Evolutionary conservation across 2,888 invertebrate genomes (phyloP).

Genomic region (Caenorhabditis sp.): DNA sequence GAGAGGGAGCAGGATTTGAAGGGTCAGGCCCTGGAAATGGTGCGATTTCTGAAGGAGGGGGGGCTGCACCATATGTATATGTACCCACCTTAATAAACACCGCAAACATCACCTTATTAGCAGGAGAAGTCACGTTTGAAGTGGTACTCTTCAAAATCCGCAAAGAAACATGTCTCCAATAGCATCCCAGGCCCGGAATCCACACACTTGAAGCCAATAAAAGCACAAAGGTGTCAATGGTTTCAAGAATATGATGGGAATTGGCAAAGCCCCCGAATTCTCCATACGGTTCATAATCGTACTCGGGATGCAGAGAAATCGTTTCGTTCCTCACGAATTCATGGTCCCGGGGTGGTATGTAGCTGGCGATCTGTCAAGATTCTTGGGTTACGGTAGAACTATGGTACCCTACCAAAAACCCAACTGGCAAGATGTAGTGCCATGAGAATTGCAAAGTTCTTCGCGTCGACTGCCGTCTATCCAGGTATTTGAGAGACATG

Average conservation of each 20-base stretch:
- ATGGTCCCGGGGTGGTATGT: constrained; percentile 18
- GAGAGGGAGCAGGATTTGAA: constrained; percentile 39
- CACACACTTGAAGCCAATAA: constrained; percentile 11
- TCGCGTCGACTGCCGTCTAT: no score
- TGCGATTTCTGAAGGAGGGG: no score
- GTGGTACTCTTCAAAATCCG: neutral
- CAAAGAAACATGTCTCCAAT: neutral
- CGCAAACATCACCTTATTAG: no score
- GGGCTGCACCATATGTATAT: no score
- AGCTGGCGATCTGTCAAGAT: constrained; percentile 14
- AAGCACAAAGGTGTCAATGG: constrained; percentile 11
- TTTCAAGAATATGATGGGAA: constrained; percentile 35
- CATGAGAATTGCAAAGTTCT: neutral
- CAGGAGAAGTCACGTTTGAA: no score
- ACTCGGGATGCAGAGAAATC: constrained; percentile 8
- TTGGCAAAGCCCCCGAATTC: constrained; percentile 37
- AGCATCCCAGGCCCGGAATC: constrained; percentile 16
- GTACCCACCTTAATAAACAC: no score
- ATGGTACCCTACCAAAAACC: neutral
- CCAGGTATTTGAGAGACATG: neutral
- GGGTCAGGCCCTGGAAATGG: constrained; percentile 50
- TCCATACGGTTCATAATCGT: constrained; percentile 21
- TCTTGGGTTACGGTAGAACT: neutral
- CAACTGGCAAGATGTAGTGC: constrained; percentile 1
- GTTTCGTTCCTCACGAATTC: constrained; percentile 36